Evolutionary conservation across 1,140 invertebrate species (phyloP).

Genomic region (Pemphigus obesinymphae): DNA sequence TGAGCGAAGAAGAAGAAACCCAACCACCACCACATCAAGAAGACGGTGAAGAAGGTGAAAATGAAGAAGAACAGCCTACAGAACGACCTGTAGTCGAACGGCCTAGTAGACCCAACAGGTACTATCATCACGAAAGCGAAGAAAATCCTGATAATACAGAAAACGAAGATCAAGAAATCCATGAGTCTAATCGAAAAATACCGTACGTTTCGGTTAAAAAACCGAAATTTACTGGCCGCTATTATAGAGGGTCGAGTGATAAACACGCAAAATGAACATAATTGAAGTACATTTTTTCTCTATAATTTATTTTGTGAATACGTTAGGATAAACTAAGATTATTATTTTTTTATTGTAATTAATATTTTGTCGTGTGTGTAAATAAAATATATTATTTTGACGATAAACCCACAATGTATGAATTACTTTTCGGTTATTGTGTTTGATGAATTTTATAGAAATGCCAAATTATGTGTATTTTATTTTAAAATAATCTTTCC

Average conservation of each 20-base stretch:
- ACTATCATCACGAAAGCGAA: constrained; percentile 27
- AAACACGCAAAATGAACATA: not conserved
- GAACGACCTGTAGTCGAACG: not conserved
- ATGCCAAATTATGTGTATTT: too few relatives aligned
- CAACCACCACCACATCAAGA: not conserved
- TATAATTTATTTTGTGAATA: constrained; percentile 30
- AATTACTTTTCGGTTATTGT: not conserved
- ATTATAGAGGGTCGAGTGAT: not conserved
- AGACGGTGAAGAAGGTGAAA: constrained; percentile 3
- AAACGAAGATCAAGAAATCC: constrained; percentile 6
- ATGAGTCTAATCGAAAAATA: constrained; percentile 1
- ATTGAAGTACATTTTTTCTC: not conserved
- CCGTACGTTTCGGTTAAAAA: not conserved
- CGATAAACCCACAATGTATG: not conserved
- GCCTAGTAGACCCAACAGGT: too few relatives aligned
- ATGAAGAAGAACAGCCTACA: not conserved
- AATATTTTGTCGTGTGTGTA: not conserved
- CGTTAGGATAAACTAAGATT: not conserved
- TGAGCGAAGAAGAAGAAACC: constrained; percentile 7
- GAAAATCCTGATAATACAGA: constrained; percentile 14
- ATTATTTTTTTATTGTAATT: not conserved
- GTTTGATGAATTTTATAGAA: too few relatives aligned
- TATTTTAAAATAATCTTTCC: too few relatives aligned
- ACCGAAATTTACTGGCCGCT: not conserved
- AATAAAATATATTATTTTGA: not conserved